Percentiles rank a stretch among this genome's conserved stretches.
phyloP scores from a whole-genome alignment of 2,888 invertebrate genomes.

The Andrena minutula region DNA sequence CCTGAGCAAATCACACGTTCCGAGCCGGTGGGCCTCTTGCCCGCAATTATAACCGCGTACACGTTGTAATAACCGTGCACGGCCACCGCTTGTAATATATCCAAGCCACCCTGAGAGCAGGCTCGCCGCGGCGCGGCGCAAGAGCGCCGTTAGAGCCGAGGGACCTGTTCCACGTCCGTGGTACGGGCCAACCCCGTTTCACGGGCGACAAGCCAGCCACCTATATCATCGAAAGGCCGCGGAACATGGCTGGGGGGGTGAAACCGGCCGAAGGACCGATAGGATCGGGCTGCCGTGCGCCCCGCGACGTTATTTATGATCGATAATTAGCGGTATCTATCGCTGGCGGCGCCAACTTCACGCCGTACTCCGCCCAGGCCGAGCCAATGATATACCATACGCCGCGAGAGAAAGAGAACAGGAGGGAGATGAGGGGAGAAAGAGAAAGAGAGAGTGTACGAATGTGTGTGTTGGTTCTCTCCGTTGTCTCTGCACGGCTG shows the following conservation, averaged over 20 bases:
- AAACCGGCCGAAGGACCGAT: constrained; percentile 72
- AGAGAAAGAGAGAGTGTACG: not conserved
- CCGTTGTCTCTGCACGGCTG: constrained; percentile 26
- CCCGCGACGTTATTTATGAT: constrained; percentile 84
- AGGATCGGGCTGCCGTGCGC: constrained; percentile 80
- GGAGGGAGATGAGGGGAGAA: too few species aligned
- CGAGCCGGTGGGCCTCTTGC: constrained; percentile 49
- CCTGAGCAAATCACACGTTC: constrained; percentile 69
- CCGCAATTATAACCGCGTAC: constrained; percentile 78
- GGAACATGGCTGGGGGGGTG: constrained; percentile 64
- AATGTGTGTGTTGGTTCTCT: not conserved
- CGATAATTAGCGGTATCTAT: constrained; percentile 85
- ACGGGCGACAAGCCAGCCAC: constrained; percentile 28
- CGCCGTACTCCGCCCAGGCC: constrained; percentile 76
- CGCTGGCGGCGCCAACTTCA: constrained; percentile 84
- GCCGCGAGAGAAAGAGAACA: constrained; percentile 35
- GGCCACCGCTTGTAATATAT: constrained; percentile 79
- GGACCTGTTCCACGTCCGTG: constrained; percentile 59
- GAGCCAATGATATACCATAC: constrained; percentile 81
- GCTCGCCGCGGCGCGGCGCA: constrained; percentile 19
- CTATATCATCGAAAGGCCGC: constrained; percentile 74
- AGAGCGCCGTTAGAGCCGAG: constrained; percentile 22
- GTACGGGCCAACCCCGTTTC: constrained; percentile 29
- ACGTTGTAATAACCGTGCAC: constrained; percentile 80
- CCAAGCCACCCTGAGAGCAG: constrained; percentile 79